A percentile compares a stretch with the other conserved stretches of the same genome.
phyloP scores from a whole-genome alignment of 2,888 invertebrate genomes.

The Dermolepida albohirtum region DNA sequence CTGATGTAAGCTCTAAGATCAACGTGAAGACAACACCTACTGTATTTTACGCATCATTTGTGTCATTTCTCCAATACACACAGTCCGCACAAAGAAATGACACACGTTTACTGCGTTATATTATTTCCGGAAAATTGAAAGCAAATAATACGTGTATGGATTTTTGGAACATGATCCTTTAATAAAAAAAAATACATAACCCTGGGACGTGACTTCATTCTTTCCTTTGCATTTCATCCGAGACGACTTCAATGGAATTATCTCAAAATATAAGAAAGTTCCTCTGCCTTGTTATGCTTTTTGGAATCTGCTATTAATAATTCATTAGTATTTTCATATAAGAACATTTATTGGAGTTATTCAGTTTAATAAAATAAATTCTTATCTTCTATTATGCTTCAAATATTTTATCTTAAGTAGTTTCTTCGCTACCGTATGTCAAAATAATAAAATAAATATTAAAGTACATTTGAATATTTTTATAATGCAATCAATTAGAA shows the following conservation, averaged over 20 bases:
- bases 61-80: conserved; percentile 5
- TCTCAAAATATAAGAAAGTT: background rate
- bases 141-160: conserved; percentile 41
- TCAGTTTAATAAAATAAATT: too few relatives aligned
- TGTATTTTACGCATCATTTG: conserved; percentile 5
- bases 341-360: too few relatives aligned
- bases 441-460: background rate
- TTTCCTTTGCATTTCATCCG: conserved; percentile 20
- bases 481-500: too few relatives aligned
- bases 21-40: conserved; percentile 6
- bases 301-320: background rate
- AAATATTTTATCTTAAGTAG: too few relatives aligned
- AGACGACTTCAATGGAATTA: conserved; percentile 7
- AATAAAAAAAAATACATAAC: conserved; percentile 34
- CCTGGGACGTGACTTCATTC: conserved; percentile 27
- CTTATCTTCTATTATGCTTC: too few relatives aligned
- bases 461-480: too few relatives aligned
- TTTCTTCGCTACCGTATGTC: too few relatives aligned
- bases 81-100: background rate
- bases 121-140: conserved; percentile 37
- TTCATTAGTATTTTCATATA: background rate
- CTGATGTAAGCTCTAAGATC: background rate
- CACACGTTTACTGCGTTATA: conserved; percentile 16
- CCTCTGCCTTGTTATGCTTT: background rate
- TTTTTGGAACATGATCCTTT: conserved; percentile 37